A percentile compares a stretch with the other conserved stretches of the same genome.
Evolutionary conservation across 2,888 invertebrate genomes (phyloP).

Genomic region (Zygaena filipendulae): DNA sequence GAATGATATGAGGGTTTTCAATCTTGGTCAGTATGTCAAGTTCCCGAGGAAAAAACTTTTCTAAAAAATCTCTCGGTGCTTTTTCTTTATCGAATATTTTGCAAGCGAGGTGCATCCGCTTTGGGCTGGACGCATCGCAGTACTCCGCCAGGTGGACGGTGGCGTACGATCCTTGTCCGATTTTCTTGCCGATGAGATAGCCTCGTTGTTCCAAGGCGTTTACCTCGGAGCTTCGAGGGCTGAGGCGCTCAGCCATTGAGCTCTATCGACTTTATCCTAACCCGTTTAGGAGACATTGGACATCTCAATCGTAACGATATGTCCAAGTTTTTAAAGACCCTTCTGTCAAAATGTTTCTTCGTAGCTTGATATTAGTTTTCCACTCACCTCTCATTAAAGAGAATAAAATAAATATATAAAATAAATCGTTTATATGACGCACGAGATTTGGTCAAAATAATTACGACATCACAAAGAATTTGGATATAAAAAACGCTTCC

Average conservation of each 20-base stretch:
- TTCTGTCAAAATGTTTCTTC: constrained; percentile 51
- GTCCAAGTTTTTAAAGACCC: constrained; percentile 46
- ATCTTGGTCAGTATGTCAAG: constrained; percentile 89
- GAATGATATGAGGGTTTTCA: constrained; percentile 90
- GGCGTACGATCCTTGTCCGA: constrained; percentile 92
- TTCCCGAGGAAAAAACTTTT: constrained; percentile 94
- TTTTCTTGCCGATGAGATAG: constrained; percentile 85
- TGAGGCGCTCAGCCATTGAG: constrained; percentile 78
- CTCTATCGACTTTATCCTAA: constrained; percentile 64
- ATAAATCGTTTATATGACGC: constrained; percentile 46
- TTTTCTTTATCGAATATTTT: constrained; percentile 93
- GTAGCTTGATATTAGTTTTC: constrained; percentile 37
- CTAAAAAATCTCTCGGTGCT: constrained; percentile 89
- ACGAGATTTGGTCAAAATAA: constrained; percentile 61
- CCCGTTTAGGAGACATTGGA: constrained; percentile 69
- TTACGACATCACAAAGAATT: constrained; percentile 68
- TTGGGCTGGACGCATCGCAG: constrained; percentile 76
- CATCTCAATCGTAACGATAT: constrained; percentile 58
- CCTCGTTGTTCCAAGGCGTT: constrained; percentile 87
- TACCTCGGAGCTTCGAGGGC: constrained; percentile 84
- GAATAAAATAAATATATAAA: constrained; percentile 38
- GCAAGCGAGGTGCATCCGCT: constrained; percentile 82
- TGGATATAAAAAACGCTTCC: constrained; percentile 65
- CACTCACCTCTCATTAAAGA: constrained; percentile 55
- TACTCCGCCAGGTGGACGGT: constrained; percentile 89